Conservation (phyloP, 2,113 vertebrate species). For the Puntigrus tetrazona region DNA sequence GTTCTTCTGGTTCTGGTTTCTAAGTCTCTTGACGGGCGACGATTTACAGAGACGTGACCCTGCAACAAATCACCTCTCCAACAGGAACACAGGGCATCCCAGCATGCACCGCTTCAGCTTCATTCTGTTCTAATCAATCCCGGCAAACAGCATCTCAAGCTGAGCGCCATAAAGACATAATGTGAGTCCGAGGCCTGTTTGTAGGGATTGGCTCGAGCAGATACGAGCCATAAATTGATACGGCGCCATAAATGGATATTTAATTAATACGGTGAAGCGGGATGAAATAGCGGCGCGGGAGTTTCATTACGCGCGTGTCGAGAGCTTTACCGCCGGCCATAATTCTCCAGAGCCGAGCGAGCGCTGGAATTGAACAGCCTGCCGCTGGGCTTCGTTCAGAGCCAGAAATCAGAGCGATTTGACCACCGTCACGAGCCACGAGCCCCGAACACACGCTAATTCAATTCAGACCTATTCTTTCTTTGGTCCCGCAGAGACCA, state of each 20-base stretch:
- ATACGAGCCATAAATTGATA: conserved; percentile 46
- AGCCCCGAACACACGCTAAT: neutral
- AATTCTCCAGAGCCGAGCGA: conserved; percentile 39
- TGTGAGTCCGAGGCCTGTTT: neutral
- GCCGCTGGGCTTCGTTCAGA: conserved; percentile 41
- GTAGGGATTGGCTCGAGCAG: conserved; percentile 1
- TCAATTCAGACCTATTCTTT: neutral
- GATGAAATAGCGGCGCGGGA: conserved; percentile 15
- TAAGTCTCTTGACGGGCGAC: conserved; percentile 3
- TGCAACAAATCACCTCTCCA: conserved; percentile 51
- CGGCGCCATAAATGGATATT: conserved; percentile 50
- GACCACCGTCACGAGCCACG: conserved; percentile 23
- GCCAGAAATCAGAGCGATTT: conserved; percentile 53
- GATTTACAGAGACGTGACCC: conserved; percentile 48
- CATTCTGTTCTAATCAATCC: conserved; percentile 22
- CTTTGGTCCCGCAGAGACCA: neutral
- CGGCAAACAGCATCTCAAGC: neutral
- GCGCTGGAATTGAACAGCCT: conserved; percentile 46
- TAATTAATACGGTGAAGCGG: conserved; percentile 52
- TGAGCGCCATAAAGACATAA: neutral
- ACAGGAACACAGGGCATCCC: conserved; percentile 4
- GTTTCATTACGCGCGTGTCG: conserved; percentile 47
- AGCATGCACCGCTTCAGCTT: conserved; percentile 23
- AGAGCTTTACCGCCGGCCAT: conserved; percentile 41
- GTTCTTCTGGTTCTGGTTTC: neutral